Conservation (phyloP, 2,888 invertebrate species). For the Hirtodrosophila duncani region DNA sequence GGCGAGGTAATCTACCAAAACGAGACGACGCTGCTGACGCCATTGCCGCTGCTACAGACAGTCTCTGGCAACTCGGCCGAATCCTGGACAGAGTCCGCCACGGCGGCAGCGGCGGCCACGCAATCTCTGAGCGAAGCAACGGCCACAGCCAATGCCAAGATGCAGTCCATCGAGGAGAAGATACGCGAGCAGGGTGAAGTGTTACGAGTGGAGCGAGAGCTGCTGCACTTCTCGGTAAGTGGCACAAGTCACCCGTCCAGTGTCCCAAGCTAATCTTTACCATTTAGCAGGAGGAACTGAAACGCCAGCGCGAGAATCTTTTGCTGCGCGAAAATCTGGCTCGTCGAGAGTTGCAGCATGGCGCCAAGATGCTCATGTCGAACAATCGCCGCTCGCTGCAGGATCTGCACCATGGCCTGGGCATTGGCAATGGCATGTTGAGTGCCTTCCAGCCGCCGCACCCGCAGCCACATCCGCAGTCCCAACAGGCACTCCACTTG, state of each 20-base stretch:
- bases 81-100: constrained; percentile 75
- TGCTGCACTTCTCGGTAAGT: constrained; percentile 80
- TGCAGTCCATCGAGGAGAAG: constrained; percentile 83
- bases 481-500: too few species aligned
- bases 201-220: constrained; percentile 87
- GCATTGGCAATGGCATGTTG: constrained; percentile 56
- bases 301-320: constrained; percentile 86
- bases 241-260: too few species aligned
- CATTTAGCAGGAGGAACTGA: constrained; percentile 85
- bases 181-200: constrained; percentile 86
- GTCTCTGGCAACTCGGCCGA: constrained; percentile 74
- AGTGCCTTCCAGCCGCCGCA: constrained; percentile 45
- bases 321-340: constrained; percentile 83
- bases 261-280: neutral
- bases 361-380: constrained; percentile 78
- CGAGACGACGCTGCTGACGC: constrained; percentile 61
- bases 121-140: constrained; percentile 79
- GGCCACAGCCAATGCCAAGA: constrained; percentile 79
- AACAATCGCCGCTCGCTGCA: constrained; percentile 82
- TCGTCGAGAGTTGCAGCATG: constrained; percentile 79
- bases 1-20: constrained; percentile 68
- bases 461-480: constrained; percentile 11
- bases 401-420: constrained; percentile 79
- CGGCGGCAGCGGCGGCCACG: constrained; percentile 74
- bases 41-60: constrained; percentile 70